phyloP scores from a whole-genome alignment of 2,797 vertebrate species.

The Dipus sagitta region DNA sequence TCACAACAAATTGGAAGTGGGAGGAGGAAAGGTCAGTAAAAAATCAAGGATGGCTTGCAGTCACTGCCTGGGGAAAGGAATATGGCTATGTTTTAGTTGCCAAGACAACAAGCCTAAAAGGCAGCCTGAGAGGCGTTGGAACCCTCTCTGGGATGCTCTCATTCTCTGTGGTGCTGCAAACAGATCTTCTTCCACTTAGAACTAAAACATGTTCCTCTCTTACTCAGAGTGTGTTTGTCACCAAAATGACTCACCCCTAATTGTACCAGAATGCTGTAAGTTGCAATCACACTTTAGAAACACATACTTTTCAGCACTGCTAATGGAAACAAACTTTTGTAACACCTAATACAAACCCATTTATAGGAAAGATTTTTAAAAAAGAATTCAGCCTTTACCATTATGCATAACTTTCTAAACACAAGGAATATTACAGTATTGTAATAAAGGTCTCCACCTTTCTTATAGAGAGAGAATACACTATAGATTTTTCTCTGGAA shows the following conservation, averaged over 20 bases:
- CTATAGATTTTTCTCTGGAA: not conserved
- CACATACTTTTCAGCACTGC: conserved; percentile 40
- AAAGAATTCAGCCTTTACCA: not conserved
- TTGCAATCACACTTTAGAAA: conserved; percentile 54
- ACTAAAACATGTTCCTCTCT: not conserved
- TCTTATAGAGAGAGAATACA: not conserved
- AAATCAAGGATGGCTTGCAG: conserved; percentile 58
- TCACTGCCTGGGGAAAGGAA: not conserved
- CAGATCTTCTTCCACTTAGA: conserved; percentile 56
- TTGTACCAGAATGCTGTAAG: rapidly evolving
- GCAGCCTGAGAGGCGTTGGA: conserved; percentile 49
- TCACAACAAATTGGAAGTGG: not conserved
- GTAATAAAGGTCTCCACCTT: not conserved
- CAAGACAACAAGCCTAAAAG: conserved; percentile 69
- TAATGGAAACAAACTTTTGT: conserved; percentile 45
- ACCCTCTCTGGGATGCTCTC: conserved; percentile 61
- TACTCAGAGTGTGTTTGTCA: not conserved
- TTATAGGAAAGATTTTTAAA: conserved; percentile 44
- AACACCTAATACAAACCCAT: conserved; percentile 20
- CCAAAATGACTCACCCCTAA: rapidly evolving
- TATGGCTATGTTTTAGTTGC: conserved; percentile 65
- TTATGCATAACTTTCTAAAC: conserved; percentile 67
- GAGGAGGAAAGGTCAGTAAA: conserved; percentile 45
- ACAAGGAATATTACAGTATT: not conserved
- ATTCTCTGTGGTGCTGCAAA: not conserved